Base-by-base conservation (phyloP, 2,113 vertebrate species). In the Salvator merianae region DNA sequence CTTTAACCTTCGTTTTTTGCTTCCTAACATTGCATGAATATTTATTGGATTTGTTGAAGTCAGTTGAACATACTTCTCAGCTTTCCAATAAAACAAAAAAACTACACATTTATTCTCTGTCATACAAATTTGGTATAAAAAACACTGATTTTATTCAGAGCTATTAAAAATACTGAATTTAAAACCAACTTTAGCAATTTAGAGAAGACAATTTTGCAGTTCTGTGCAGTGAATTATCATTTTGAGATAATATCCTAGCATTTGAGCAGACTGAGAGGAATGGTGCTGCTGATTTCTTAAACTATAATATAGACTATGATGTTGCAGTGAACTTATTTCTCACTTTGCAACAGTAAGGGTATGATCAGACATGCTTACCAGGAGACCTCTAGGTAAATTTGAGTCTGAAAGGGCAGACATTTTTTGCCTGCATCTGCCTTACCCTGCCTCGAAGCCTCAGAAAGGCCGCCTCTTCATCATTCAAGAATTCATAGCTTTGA, bases 341-440 rank as follows among this genome's bases (percentile, higher is more conserved):
- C 96, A 93, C 94, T 96, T 96, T 96, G 95, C 96, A 96, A 89
- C 94, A 92, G 92, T 91, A 86, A 59, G 55, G 55, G 55, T 59
- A 16, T 59, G 55, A 59, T 59, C 55, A 59, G 55, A 59, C 55
- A 59, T 16, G 4, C 55, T 59, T 59, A 59, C 16, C n/a, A 59
- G 55, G 18, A 20, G 55, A 13, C 55, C 14, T 59, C 14, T 59
- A 16, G 20, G 20, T 59, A 5, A 59, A 59, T 59, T 59, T 59
- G 16, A 59, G 20, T 20, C 55, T 59, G 55, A 59, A 59, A 59
- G 4, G 20, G 55, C 16, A 59, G 55, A 16, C 55, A 59, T 59
- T 59, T 53, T 59, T 59, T 47, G 43, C 55, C 55, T 59, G 16
- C 18, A 5, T 59, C 18, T 20, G 2, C 16, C 20, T 59, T 59